These are phyloP conservation scores for Microplitis manilae DNA, from an alignment of 2,888 invertebrate species.

Conservation along the genomic window DNA sequence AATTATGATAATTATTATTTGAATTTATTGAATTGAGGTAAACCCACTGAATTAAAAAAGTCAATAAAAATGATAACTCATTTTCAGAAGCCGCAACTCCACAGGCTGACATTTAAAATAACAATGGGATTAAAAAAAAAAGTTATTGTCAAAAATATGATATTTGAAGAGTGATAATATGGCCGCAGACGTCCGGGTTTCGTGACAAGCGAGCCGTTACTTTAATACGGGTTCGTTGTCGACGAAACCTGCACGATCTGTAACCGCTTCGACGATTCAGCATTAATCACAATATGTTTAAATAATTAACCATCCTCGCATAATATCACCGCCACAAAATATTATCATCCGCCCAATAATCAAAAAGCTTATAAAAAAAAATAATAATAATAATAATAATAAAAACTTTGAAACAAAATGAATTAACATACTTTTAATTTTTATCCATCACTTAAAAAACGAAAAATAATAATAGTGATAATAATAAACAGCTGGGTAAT, in stretches of 20 bases:
- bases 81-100: not conserved
- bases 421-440: not conserved
- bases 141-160: not conserved
- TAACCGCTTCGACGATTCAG: slow-evolving; percentile 62
- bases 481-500: not conserved
- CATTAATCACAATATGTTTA: slow-evolving; percentile 24
- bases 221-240: slow-evolving; percentile 88
- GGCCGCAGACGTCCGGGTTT: slow-evolving; percentile 81
- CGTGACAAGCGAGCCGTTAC: slow-evolving; percentile 86
- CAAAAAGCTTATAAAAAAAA: too few species aligned
- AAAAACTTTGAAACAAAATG: not conserved
- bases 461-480: not conserved
- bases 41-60: not conserved
- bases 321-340: too few species aligned
- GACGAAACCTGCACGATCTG: slow-evolving; percentile 96
- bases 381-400: too few species aligned
- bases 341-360: too few species aligned
- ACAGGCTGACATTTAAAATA: not conserved
- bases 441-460: not conserved
- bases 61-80: not conserved
- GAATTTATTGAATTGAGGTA: too few species aligned
- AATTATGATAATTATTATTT: too few species aligned
- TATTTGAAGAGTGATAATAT: slow-evolving; percentile 44
- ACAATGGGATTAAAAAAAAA: not conserved
- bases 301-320: not conserved